A percentile compares a stretch with the other conserved stretches of the same genome.
These are phyloP conservation scores for Acanthurus tractus DNA, from an alignment of 2,797 vertebrate species.

Conservation along the genomic window DNA sequence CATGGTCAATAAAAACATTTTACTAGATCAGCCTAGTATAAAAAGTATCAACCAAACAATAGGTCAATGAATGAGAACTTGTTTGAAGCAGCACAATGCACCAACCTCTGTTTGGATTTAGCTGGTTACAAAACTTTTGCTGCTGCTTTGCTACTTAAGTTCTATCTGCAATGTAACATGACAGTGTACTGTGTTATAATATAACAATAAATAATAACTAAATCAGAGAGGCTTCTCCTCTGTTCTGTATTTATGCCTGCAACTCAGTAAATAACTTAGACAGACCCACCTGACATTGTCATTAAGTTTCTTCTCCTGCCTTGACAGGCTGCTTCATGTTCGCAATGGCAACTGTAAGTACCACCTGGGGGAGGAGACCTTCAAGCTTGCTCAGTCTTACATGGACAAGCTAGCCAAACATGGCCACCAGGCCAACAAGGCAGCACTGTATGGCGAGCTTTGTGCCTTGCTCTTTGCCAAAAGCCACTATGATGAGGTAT, in stretches of 20 bases:
- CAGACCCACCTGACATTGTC: background rate
- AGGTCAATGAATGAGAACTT: background rate
- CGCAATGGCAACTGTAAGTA: slow-evolving; percentile 99
- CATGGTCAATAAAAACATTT: background rate
- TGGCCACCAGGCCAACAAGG: slow-evolving; percentile 97
- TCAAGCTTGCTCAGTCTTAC: slow-evolving; percentile 96
- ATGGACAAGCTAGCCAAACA: slow-evolving; percentile 98
- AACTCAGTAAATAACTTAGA: background rate
- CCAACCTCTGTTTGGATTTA: no score
- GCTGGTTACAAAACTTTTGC: no score
- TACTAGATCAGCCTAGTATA: background rate
- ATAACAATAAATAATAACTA: background rate
- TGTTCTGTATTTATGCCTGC: background rate
- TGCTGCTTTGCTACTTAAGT: background rate
- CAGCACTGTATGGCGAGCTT: slow-evolving; percentile 96
- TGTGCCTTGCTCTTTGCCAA: slow-evolving; percentile 98
- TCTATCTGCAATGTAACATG: background rate
- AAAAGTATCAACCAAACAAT: background rate
- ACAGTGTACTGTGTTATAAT: background rate
- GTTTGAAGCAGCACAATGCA: no score
- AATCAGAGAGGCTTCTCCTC: background rate
- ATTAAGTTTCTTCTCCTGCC: slow-evolving; percentile 26
- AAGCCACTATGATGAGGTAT: slow-evolving; percentile 99
- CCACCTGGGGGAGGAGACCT: slow-evolving; percentile 98
- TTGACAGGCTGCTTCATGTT: slow-evolving; percentile 93